A percentile compares a stretch with the other conserved stretches of the same genome.
These are phyloP conservation scores for Frieseomelitta varia DNA, from an alignment of 1,140 invertebrate genomes.

Conservation along the genomic window DNA sequence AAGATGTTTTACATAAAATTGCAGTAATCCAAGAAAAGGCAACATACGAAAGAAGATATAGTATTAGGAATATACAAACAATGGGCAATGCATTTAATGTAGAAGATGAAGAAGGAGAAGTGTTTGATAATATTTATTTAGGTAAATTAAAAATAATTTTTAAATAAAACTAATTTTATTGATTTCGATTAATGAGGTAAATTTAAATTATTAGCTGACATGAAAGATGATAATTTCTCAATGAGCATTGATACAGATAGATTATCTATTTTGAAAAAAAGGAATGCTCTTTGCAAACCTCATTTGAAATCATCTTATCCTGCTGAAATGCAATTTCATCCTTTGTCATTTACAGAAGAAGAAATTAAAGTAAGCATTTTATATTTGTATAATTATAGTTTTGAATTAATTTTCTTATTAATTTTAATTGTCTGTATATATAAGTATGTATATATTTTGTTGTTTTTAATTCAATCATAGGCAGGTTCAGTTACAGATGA, in stretches of 20 bases:
- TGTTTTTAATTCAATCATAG: conserved; percentile 71
- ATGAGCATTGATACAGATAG: conserved; percentile 75
- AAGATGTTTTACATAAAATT: conserved; percentile 41
- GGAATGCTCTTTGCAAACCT: conserved; percentile 93
- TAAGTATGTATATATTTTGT: not conserved
- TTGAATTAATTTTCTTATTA: not conserved
- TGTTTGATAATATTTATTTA: conserved; percentile 89
- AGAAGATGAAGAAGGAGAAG: conserved; percentile 92
- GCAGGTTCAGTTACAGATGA: conserved; percentile 79
- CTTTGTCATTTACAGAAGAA: conserved; percentile 84
- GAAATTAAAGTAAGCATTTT: conserved; percentile 87
- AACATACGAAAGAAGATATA: conserved; percentile 71
- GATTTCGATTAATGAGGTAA: conserved; percentile 27
- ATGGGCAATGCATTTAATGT: conserved; percentile 86
- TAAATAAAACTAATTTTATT: not conserved
- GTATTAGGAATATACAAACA: conserved; percentile 78
- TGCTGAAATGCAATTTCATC: conserved; percentile 89
- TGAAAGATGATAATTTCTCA: conserved; percentile 82
- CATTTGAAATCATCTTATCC: conserved; percentile 95
- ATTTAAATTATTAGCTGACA: conserved; percentile 80
- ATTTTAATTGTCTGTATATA: not conserved
- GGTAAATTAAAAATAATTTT: conserved; percentile 58
- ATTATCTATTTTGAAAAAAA: conserved; percentile 88
- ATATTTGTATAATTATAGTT: not conserved
- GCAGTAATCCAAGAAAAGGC: conserved; percentile 73